Percentiles rank a stretch among this genome's conserved stretches.
These are phyloP conservation scores for Tigriopus japonicus DNA, from an alignment of 1,140 invertebrate species.

Conservation along the genomic window DNA sequence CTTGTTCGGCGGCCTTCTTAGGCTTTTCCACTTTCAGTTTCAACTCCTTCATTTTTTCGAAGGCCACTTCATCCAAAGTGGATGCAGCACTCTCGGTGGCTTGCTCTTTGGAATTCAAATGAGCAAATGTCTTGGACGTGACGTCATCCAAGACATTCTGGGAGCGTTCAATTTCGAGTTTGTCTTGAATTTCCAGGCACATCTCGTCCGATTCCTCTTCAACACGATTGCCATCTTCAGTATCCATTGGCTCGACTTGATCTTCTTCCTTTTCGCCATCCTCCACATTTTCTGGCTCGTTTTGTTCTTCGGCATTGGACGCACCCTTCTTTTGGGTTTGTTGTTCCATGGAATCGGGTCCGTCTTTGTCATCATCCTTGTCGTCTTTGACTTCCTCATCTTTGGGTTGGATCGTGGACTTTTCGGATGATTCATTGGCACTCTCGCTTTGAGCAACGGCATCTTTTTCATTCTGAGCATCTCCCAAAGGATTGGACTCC, in stretches of 20 bases:
- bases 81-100: no score
- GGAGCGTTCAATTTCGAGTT: no score
- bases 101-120: no score
- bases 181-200: no score
- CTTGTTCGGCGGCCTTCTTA: no score
- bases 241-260: conserved; percentile 21
- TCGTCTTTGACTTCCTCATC: conserved; percentile 14
- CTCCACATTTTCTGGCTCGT: conserved; percentile 17
- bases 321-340: conserved; percentile 23
- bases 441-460: background rate
- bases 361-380: conserved; percentile 19
- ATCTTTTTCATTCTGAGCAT: background rate
- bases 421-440: no score
- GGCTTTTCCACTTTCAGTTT: no score
- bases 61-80: no score
- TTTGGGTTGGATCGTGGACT: background rate
- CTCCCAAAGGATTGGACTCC: background rate
- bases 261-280: conserved; percentile 24
- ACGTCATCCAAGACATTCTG: no score
- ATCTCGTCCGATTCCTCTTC: no score
- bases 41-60: no score
- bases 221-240: background rate
- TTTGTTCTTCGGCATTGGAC: conserved; percentile 16
- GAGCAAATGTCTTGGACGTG: no score
- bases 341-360: conserved; percentile 16